A percentile compares a stretch with the other conserved stretches of the same genome.
Evolutionary conservation across 2,888 invertebrate genomes (phyloP).

Genomic region (Drosophila atroscutellata): DNA sequence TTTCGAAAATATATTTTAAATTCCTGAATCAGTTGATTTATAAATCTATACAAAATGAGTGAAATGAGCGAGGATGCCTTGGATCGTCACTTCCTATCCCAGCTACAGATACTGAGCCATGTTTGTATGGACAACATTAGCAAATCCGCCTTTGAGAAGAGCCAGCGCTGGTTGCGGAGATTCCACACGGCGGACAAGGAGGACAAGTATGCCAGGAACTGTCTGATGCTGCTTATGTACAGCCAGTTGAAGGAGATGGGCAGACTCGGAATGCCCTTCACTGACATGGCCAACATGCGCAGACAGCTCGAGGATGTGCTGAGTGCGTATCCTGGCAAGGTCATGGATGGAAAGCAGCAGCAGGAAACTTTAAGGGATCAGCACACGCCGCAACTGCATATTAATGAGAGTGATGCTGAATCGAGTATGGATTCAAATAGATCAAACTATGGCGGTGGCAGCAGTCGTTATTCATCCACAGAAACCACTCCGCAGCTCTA

Average conservation of each 20-base stretch:
- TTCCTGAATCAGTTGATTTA: slow-evolving; percentile 12
- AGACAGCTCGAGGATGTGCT: slow-evolving; percentile 47
- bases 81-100: slow-evolving; percentile 58
- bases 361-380: not conserved
- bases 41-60: slow-evolving; percentile 28
- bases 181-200: slow-evolving; percentile 23
- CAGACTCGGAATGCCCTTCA: slow-evolving; percentile 50
- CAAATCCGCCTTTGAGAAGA: slow-evolving; percentile 14
- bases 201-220: slow-evolving; percentile 64
- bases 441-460: slow-evolving; percentile 1
- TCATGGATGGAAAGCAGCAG: not conserved
- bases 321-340: slow-evolving; percentile 25
- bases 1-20: not conserved
- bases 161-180: slow-evolving; percentile 46
- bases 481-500: not conserved
- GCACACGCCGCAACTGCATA: not conserved
- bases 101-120: slow-evolving; percentile 41
- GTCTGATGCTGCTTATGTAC: slow-evolving; percentile 62
- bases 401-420: not conserved
- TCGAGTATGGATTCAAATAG: not conserved
- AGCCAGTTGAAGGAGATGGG: slow-evolving; percentile 49
- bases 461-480: not conserved
- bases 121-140: slow-evolving; percentile 5
- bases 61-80: slow-evolving; percentile 42
- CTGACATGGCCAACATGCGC: slow-evolving; percentile 18